These are phyloP conservation scores for Harpalus rufipes DNA, from an alignment of 2,888 invertebrate genomes.

Conservation along the genomic window DNA sequence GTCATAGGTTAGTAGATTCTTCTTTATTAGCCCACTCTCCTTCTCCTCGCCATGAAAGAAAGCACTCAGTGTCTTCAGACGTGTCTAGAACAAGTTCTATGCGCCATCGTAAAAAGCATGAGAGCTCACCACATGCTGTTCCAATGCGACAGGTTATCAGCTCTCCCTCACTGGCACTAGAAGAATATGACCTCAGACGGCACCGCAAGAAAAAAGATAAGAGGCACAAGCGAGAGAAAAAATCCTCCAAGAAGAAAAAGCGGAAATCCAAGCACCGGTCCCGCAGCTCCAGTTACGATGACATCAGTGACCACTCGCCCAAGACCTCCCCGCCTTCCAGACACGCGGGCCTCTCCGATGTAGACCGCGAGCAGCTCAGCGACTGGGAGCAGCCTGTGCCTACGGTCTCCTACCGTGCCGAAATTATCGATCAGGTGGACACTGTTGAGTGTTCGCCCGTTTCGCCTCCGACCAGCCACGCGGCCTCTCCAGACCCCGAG, in stretches of 20 bases:
- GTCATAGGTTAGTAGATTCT: slow-evolving; percentile 74
- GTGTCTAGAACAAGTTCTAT: slow-evolving; percentile 76
- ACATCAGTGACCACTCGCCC: slow-evolving; percentile 81
- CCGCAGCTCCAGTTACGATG: slow-evolving; percentile 84
- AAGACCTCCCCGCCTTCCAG: slow-evolving; percentile 71
- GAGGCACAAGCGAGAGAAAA: slow-evolving; percentile 83
- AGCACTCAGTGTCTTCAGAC: slow-evolving; percentile 75
- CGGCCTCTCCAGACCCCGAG: slow-evolving; percentile 74
- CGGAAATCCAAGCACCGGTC: slow-evolving; percentile 83
- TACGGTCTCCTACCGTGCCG: slow-evolving; percentile 51
- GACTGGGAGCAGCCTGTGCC: slow-evolving; percentile 79
- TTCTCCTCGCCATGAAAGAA: slow-evolving; percentile 77
- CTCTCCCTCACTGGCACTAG: slow-evolving; percentile 70
- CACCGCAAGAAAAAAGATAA: slow-evolving; percentile 86
- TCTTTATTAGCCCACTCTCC: slow-evolving; percentile 78
- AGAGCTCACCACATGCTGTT: slow-evolving; percentile 72
- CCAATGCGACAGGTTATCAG: slow-evolving; percentile 71
- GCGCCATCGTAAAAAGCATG: slow-evolving; percentile 74
- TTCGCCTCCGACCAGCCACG: slow-evolving; percentile 76
- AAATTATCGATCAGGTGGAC: slow-evolving; percentile 72
- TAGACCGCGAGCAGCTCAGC: slow-evolving; percentile 75
- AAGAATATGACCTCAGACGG: slow-evolving; percentile 73
- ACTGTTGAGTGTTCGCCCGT: slow-evolving; percentile 76
- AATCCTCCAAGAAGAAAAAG: slow-evolving; percentile 86
- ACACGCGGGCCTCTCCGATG: slow-evolving; percentile 68